These are phyloP conservation scores for Pelmatolapia mariae DNA, from an alignment of 2,113 vertebrate genomes.

Conservation along the genomic window DNA sequence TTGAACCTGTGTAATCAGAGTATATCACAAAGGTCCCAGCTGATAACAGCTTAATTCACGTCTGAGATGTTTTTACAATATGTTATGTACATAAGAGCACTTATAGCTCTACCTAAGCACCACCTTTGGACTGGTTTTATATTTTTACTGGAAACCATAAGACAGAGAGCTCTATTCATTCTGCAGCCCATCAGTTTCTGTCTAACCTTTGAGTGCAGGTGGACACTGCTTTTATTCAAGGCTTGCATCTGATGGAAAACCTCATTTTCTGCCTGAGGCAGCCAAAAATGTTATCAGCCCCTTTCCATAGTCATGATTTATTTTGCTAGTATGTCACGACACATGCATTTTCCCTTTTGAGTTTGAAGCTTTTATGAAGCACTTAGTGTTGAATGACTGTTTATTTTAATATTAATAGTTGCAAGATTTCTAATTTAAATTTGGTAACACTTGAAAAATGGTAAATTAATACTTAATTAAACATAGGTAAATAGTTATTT, in stretches of 20 bases:
- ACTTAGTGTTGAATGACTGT: neutral
- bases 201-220: slow-evolving; percentile 24
- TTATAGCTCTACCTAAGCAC: neutral
- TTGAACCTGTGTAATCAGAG: neutral
- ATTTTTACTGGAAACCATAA: neutral
- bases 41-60: neutral
- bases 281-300: neutral
- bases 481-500: neutral
- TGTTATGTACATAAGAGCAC: neutral
- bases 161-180: neutral
- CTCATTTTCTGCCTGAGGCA: neutral
- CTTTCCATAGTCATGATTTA: slow-evolving; percentile 5
- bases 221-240: neutral
- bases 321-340: neutral
- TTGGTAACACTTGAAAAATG: neutral
- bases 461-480: neutral
- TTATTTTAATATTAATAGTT: neutral
- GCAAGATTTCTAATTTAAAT: neutral
- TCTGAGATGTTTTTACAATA: neutral
- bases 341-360: neutral
- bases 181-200: neutral
- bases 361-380: neutral
- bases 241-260: neutral
- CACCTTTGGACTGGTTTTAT: neutral
- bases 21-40: neutral